Percentiles rank a stretch among this genome's conserved stretches.
These are phyloP conservation scores for Lamprotornis superbus DNA, from an alignment of 2,113 vertebrate species.

Conservation along the genomic window DNA sequence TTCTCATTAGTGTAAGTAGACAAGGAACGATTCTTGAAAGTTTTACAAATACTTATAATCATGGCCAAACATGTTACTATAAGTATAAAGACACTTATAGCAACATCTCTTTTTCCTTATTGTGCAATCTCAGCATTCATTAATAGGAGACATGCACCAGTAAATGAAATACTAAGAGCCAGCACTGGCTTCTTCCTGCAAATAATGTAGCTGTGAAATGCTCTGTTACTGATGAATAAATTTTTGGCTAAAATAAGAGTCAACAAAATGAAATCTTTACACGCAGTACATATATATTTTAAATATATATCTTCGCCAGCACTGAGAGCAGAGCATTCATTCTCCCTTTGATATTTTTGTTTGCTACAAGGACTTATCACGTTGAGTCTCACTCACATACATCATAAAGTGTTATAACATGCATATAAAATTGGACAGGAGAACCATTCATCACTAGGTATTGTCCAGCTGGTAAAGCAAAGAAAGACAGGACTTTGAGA, in stretches of 20 bases:
- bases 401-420: conserved; percentile 55
- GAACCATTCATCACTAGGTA: conserved; percentile 56
- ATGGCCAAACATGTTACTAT: conserved; percentile 68
- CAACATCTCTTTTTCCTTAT: conserved; percentile 57
- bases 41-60: conserved; percentile 79
- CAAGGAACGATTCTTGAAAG: conserved; percentile 78
- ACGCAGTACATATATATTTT: conserved; percentile 39
- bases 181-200: conserved; percentile 27
- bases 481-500: conserved; percentile 31
- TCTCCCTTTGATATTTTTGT: conserved; percentile 48
- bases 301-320: conserved; percentile 37
- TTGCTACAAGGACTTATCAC: conserved; percentile 46
- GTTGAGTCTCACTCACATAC: conserved; percentile 40
- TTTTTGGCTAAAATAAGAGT: conserved; percentile 29
- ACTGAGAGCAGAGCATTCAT: conserved; percentile 14
- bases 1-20: conserved; percentile 81
- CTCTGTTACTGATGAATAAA: conserved; percentile 48
- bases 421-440: conserved; percentile 64
- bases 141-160: conserved; percentile 57
- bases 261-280: conserved; percentile 36
- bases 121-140: conserved; percentile 69
- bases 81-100: conserved; percentile 63
- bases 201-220: conserved; percentile 40
- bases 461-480: conserved; percentile 54
- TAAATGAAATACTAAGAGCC: conserved; percentile 49